Evolutionary conservation across 2,888 invertebrate genomes (phyloP).

Genomic region (Netelia virgata): DNA sequence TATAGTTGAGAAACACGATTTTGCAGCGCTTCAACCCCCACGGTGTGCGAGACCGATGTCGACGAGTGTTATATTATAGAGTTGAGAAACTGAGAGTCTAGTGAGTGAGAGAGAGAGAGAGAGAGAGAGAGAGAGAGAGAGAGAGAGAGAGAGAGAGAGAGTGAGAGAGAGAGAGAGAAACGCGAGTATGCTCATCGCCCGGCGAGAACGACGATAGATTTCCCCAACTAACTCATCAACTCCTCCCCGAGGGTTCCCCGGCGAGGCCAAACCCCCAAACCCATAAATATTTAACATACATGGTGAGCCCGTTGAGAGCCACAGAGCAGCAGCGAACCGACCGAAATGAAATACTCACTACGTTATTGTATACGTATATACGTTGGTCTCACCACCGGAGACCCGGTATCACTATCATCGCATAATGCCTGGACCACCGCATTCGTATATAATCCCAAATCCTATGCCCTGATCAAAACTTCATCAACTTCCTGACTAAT

Average conservation of each 20-base stretch:
- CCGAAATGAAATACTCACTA: conserved; percentile 50
- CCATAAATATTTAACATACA: conserved; percentile 62
- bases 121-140: conserved; percentile 36
- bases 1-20: conserved; percentile 33
- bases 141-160: conserved; percentile 37
- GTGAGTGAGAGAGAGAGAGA: conserved; percentile 31
- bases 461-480: conserved; percentile 59
- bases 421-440: conserved; percentile 31
- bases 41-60: conserved; percentile 55
- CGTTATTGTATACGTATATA: background rate
- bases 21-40: conserved; percentile 51
- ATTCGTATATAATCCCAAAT: conserved; percentile 25
- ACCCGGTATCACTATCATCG: conserved; percentile 39
- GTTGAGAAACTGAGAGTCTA: conserved; percentile 46
- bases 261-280: conserved; percentile 33
- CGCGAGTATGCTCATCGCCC: conserved; percentile 30
- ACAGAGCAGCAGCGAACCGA: conserved; percentile 26
- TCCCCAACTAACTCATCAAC: conserved; percentile 61
- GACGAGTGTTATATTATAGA: conserved; percentile 62
- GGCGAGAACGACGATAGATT: conserved; percentile 60
- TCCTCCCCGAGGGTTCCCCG: conserved; percentile 39
- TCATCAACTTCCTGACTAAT: conserved; percentile 22
- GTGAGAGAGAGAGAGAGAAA: conserved; percentile 28
- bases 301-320: conserved; percentile 36
- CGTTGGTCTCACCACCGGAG: conserved; percentile 14